These are phyloP conservation scores for Megastigmus dorsalis DNA, from an alignment of 2,888 invertebrate species.

Conservation along the genomic window DNA sequence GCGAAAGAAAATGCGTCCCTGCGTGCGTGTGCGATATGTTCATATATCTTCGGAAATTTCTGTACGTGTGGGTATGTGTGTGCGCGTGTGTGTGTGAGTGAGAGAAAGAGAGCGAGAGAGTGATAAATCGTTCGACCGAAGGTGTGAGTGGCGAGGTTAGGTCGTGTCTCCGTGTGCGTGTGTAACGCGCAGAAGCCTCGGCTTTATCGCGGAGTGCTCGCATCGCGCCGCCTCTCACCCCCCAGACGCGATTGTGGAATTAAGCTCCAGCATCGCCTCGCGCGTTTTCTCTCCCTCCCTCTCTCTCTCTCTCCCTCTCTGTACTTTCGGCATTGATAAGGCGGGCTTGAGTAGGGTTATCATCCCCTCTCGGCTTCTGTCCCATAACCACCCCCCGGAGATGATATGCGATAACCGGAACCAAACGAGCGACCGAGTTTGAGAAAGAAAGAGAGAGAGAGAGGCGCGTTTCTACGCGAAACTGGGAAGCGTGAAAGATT, in stretches of 20 bases:
- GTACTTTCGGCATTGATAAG: slow-evolving; percentile 51
- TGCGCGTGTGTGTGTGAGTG: not conserved
- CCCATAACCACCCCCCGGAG: slow-evolving; percentile 41
- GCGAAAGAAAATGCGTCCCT: not conserved
- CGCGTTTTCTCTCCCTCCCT: slow-evolving; percentile 26
- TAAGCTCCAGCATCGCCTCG: slow-evolving; percentile 29
- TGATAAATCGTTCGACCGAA: not conserved
- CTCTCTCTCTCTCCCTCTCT: too few relatives aligned
- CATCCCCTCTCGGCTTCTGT: too few relatives aligned
- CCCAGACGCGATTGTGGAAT: slow-evolving; percentile 38
- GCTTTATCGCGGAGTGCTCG: slow-evolving; percentile 14
- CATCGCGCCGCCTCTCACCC: slow-evolving; percentile 5
- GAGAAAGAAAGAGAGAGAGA: too few relatives aligned
- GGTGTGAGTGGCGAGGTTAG: not conserved
- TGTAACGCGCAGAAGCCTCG: too few relatives aligned
- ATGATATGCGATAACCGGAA: slow-evolving; percentile 46
- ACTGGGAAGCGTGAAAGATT: slow-evolving; percentile 46
- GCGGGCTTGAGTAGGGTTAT: slow-evolving; percentile 30
- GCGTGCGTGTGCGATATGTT: slow-evolving; percentile 5
- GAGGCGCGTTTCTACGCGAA: not conserved
- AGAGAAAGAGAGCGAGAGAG: not conserved
- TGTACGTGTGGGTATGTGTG: too few relatives aligned
- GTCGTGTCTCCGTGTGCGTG: too few relatives aligned
- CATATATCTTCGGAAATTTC: not conserved
- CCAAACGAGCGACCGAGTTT: slow-evolving; percentile 29